Conservation (phyloP, 2,113 vertebrate genomes). For the Sturnira hondurensis region DNA sequence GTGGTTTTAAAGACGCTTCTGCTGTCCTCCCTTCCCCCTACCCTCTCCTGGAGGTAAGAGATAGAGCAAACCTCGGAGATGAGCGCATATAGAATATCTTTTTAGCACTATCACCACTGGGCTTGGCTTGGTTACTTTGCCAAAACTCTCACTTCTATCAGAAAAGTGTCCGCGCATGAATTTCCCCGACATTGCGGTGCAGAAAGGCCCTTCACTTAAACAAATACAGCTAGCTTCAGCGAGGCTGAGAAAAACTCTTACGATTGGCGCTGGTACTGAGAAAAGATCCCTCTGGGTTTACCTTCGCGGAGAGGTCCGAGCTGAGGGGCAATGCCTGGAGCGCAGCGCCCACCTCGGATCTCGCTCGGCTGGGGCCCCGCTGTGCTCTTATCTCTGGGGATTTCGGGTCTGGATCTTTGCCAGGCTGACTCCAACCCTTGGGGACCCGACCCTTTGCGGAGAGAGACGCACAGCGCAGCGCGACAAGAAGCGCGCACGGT, state of each 20-base stretch:
- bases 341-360: accelerated
- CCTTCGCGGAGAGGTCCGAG: neutral
- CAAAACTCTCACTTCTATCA: slow-evolving; percentile 58
- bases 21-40: neutral
- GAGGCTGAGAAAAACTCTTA: slow-evolving; percentile 18
- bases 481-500: accelerated
- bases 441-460: neutral
- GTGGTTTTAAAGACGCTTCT: neutral
- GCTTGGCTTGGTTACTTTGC: slow-evolving; percentile 41
- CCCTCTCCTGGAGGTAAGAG: neutral
- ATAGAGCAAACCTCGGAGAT: neutral
- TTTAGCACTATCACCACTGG: neutral
- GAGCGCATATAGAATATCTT: neutral
- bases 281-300: neutral
- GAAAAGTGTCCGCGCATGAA: slow-evolving; percentile 31
- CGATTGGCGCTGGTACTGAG: neutral
- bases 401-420: neutral
- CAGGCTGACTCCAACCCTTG: neutral
- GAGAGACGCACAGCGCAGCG: neutral
- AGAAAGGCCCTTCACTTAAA: slow-evolving; percentile 8
- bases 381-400: neutral
- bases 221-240: neutral
- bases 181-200: neutral
- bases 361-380: accelerated
- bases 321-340: neutral